Evolutionary conservation across 2,797 vertebrate species (phyloP).

Genomic region (Zenarchopterus dispar): DNA sequence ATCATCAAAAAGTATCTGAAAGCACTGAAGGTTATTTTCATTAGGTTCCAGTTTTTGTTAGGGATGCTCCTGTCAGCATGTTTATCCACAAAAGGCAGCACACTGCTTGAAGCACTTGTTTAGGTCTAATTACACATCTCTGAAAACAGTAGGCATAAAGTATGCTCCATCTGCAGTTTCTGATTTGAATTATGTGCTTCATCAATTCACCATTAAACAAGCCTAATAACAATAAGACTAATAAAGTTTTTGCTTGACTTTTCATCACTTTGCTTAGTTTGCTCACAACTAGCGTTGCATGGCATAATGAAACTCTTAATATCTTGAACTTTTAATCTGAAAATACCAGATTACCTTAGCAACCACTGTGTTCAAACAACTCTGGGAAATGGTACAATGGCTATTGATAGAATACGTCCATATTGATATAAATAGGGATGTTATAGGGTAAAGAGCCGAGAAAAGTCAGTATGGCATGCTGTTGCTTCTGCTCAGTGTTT

Average conservation of each 20-base stretch:
- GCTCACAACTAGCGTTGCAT: conserved; percentile 8
- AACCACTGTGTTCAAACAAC: conserved; percentile 12
- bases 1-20: background rate
- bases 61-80: conserved; percentile 2
- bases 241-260: conserved; percentile 32
- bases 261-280: conserved; percentile 3
- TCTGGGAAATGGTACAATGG: background rate
- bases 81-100: conserved; percentile 13
- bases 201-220: conserved; percentile 16
- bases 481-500: too few species aligned
- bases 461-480: background rate
- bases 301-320: background rate
- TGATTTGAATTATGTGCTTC: conserved; percentile 20
- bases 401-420: background rate
- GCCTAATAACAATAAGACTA: conserved; percentile 26
- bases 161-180: conserved; percentile 28
- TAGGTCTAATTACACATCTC: conserved; percentile 29
- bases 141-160: conserved; percentile 24
- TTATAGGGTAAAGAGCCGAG: background rate
- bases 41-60: background rate
- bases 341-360: background rate
- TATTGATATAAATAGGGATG: background rate
- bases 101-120: conserved; percentile 23
- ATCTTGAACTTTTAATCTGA: conserved; percentile 3
- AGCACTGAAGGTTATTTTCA: background rate